Percentiles rank a stretch among this genome's conserved stretches.
These are phyloP conservation scores for Pseudomyrmex dendroicus DNA, from an alignment of 1,140 invertebrate genomes.

Conservation along the genomic window DNA sequence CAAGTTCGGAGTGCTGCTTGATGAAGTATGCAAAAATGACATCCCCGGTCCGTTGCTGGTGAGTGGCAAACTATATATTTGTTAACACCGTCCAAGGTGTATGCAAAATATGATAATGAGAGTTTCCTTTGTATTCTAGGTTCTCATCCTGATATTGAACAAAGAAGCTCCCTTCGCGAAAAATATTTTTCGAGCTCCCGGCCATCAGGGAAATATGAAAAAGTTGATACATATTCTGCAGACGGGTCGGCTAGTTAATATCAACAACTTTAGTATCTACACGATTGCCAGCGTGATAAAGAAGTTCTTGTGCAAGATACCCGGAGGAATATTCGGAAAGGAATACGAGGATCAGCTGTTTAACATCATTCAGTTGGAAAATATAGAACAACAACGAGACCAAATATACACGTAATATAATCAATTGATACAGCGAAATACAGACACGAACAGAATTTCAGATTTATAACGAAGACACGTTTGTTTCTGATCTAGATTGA, in stretches of 20 bases:
- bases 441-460: neutral
- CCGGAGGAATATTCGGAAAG: conserved; percentile 96
- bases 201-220: conserved; percentile 97
- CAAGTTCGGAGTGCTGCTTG: conserved; percentile 95
- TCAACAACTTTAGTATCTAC: conserved; percentile 98
- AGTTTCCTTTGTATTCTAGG: conserved; percentile 83
- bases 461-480: neutral
- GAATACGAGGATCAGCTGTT: conserved; percentile 96
- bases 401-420: conserved; percentile 93
- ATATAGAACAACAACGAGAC: conserved; percentile 93
- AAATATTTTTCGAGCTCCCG: conserved; percentile 97
- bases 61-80: conserved; percentile 74
- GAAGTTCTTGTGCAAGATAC: conserved; percentile 98
- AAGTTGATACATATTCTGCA: conserved; percentile 98
- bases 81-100: neutral
- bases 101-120: neutral
- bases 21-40: conserved; percentile 96
- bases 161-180: conserved; percentile 97
- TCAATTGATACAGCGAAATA: no score
- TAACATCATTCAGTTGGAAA: conserved; percentile 92
- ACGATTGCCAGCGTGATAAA: conserved; percentile 99
- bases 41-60: conserved; percentile 95
- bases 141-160: conserved; percentile 96
- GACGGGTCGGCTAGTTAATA: conserved; percentile 98
- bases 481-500: conserved; percentile 90